phyloP scores from a whole-genome alignment of 2,888 invertebrate genomes.

The Aleiodes alternator region DNA sequence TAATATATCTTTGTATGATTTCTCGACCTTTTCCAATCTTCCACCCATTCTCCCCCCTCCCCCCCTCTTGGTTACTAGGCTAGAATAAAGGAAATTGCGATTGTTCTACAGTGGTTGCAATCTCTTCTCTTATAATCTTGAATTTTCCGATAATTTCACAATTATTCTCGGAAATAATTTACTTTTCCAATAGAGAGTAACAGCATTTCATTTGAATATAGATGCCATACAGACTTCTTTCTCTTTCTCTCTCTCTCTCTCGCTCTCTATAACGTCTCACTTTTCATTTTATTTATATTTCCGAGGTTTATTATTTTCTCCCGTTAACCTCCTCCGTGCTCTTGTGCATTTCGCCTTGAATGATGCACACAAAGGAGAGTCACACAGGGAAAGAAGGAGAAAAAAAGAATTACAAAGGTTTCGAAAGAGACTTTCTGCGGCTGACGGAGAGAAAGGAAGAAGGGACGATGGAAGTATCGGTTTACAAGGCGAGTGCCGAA shows the following conservation, averaged over 20 bases:
- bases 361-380: constrained; percentile 22
- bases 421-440: not conserved
- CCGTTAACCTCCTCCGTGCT: not conserved
- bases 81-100: too few relatives aligned
- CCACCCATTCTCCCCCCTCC: too few relatives aligned
- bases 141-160: too few relatives aligned
- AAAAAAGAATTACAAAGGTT: constrained; percentile 15
- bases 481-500: constrained; percentile 65
- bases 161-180: too few relatives aligned
- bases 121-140: too few relatives aligned
- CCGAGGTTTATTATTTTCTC: constrained; percentile 12
- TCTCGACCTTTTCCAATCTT: too few relatives aligned
- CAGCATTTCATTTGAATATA: not conserved
- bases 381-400: not conserved
- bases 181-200: too few relatives aligned
- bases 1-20: too few relatives aligned
- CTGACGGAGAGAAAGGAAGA: constrained; percentile 9
- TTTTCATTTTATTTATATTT: constrained; percentile 20
- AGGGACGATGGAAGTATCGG: constrained; percentile 54
- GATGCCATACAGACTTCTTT: not conserved
- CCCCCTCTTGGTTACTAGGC: too few relatives aligned
- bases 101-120: too few relatives aligned
- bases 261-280: not conserved
- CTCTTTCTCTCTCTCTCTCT: not conserved
- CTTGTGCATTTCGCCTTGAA: constrained; percentile 4